phyloP scores from a whole-genome alignment of 2,113 vertebrate genomes.

The Meleagris gallopavo region DNA sequence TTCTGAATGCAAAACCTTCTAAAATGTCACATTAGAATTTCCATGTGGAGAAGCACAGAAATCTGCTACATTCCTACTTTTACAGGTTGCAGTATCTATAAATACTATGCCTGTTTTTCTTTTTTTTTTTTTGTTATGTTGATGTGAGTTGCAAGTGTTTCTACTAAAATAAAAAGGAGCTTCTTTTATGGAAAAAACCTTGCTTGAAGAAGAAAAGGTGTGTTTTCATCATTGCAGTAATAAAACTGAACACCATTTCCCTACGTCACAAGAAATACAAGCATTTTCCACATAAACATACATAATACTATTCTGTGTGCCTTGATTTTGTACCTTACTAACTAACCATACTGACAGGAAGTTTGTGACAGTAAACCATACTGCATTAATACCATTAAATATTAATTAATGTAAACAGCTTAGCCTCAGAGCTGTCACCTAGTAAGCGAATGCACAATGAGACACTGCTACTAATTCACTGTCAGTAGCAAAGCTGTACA shows the following conservation, averaged over 20 bases:
- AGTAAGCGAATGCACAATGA: conserved; percentile 53
- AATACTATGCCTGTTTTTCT: not conserved
- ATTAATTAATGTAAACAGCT: conserved; percentile 71
- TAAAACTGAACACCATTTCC: not conserved
- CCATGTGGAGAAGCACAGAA: not conserved
- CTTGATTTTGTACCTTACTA: conserved; percentile 6
- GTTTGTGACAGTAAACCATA: conserved; percentile 62
- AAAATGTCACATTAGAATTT: not conserved
- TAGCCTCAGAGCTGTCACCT: conserved; percentile 62
- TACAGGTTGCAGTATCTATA: not conserved
- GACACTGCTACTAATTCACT: conserved; percentile 68
- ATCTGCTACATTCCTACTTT: not conserved
- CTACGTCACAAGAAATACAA: not conserved
- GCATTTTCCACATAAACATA: not conserved
- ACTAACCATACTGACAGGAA: conserved; percentile 11
- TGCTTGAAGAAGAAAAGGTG: not conserved
- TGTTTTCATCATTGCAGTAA: not conserved
- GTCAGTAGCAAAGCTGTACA: conserved; percentile 54
- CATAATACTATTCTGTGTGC: not conserved
- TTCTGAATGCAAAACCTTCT: not conserved
- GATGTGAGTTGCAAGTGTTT: not conserved
- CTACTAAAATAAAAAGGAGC: not conserved
- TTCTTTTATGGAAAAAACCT: not conserved
- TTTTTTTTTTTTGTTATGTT: not conserved
- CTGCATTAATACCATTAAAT: conserved; percentile 60